phyloP scores from a whole-genome alignment of 1,140 invertebrate genomes.

The Dolichoris vasculosae region DNA sequence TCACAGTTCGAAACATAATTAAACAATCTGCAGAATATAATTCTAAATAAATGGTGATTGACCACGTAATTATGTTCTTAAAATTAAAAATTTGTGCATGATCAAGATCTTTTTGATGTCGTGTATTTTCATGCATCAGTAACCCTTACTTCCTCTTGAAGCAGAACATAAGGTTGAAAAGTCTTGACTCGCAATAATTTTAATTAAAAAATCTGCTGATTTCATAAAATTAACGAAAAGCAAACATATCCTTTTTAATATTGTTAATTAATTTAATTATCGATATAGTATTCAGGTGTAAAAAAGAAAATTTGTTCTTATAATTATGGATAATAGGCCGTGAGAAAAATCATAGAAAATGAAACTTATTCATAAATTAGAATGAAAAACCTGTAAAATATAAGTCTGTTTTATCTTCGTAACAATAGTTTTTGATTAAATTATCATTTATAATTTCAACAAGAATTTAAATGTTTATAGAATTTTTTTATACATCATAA shows the following conservation, averaged over 20 bases:
- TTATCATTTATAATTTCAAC: too few species aligned
- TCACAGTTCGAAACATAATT: not conserved
- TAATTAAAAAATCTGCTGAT: not conserved
- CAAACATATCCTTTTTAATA: not conserved
- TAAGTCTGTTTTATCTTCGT: too few species aligned
- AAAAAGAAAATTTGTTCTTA: too few species aligned
- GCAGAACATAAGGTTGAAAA: too few species aligned
- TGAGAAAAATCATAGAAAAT: too few species aligned
- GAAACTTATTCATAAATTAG: too few species aligned
- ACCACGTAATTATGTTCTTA: not conserved
- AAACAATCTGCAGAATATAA: not conserved
- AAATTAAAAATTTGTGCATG: not conserved
- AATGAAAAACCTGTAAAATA: too few species aligned
- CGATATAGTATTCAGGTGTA: not conserved
- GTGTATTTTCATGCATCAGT: slow-evolving; percentile 8
- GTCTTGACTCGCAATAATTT: not conserved
- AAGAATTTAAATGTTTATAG: too few species aligned
- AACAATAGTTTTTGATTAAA: too few species aligned
- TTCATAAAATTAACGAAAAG: not conserved
- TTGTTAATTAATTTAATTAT: not conserved
- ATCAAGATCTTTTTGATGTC: not conserved
- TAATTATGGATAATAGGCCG: too few species aligned
- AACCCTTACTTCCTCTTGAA: not conserved
- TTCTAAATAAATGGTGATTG: not conserved
- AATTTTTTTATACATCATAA: too few species aligned